Conservation (phyloP, 2,113 vertebrate genomes). For the Odocoileus virginianus region DNA sequence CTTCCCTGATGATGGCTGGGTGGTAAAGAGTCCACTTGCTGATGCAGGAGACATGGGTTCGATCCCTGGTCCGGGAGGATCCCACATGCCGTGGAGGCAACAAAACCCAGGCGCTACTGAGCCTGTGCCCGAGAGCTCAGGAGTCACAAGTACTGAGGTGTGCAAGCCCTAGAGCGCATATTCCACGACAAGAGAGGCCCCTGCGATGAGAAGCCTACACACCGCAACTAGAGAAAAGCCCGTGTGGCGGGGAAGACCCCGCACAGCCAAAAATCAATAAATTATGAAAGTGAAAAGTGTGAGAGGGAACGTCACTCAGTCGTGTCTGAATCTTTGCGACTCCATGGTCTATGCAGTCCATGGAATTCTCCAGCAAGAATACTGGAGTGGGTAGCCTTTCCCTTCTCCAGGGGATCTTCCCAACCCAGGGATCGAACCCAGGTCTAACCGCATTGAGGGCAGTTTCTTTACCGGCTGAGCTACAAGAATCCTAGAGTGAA, state of each 20-base stretch:
- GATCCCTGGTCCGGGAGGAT: background rate
- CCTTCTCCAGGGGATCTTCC: background rate
- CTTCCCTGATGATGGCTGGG: background rate
- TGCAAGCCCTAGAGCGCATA: background rate
- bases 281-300: background rate
- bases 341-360: background rate
- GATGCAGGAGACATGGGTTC: background rate
- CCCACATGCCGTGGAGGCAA: background rate
- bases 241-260: background rate
- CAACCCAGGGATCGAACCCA: background rate
- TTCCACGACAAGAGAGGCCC: background rate
- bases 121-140: background rate
- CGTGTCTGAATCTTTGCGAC: background rate
- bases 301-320: background rate
- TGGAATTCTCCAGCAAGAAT: background rate
- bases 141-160: rapidly evolving
- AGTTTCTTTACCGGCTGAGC: background rate
- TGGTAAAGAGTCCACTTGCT: background rate
- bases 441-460: background rate
- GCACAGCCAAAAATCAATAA: background rate
- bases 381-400: background rate
- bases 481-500: background rate
- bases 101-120: background rate
- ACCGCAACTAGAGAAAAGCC: rapidly evolving
- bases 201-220: background rate